A percentile compares a stretch with the other conserved stretches of the same genome.
Conservation (phyloP, 2,113 vertebrate genomes). For the Phylloscopus trochiloides region DNA sequence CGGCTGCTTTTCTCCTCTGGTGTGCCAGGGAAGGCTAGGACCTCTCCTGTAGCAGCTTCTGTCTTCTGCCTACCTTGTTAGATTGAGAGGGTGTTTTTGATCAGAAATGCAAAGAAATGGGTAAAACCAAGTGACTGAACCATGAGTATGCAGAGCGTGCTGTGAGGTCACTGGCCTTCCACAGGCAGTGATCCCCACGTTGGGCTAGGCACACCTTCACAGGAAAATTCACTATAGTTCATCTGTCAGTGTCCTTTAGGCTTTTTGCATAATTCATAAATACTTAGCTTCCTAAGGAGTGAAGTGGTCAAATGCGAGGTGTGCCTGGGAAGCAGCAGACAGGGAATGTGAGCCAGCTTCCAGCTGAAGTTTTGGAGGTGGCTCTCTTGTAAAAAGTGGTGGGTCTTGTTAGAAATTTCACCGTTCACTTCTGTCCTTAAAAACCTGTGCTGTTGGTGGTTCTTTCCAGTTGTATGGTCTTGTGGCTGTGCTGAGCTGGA, state of each 20-base stretch:
- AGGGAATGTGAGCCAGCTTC: not conserved
- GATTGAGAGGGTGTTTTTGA: not conserved
- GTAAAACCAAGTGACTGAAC: not conserved
- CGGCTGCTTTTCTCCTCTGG: not conserved
- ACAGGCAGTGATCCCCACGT: rapidly evolving
- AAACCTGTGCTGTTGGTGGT: not conserved
- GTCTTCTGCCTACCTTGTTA: not conserved
- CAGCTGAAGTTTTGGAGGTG: rapidly evolving
- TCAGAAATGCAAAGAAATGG: not conserved
- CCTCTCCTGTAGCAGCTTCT: not conserved
- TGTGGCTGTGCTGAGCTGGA: not conserved
- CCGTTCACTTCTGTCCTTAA: not conserved
- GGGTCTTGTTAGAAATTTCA: not conserved
- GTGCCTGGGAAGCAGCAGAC: not conserved
- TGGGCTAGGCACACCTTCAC: not conserved
- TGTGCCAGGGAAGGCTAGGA: not conserved
- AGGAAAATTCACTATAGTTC: not conserved
- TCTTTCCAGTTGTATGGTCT: not conserved
- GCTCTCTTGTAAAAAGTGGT: not conserved
- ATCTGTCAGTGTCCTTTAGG: rapidly evolving
- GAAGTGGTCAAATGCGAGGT: not conserved
- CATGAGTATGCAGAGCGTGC: rapidly evolving
- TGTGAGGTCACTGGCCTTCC: not conserved
- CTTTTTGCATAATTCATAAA: not conserved
- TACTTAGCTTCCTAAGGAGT: not conserved